These are phyloP conservation scores for Mustela lutreola DNA, from an alignment of 2,113 vertebrate genomes.

Conservation along the genomic window DNA sequence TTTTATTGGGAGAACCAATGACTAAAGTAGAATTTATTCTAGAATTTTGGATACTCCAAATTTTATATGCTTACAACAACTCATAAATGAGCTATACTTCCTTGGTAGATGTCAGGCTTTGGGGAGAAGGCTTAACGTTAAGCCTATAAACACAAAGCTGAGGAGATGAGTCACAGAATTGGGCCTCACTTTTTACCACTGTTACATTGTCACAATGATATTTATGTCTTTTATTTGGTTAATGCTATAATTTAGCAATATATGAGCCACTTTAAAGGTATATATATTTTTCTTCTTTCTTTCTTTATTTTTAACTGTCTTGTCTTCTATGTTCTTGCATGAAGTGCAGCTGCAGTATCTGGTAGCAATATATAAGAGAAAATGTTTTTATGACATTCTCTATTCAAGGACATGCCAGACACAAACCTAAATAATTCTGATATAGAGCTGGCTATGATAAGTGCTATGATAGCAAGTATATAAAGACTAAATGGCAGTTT, in stretches of 20 bases:
- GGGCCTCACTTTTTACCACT: not conserved
- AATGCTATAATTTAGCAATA: not conserved
- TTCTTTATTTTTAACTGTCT: conserved; percentile 20
- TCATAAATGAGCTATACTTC: not conserved
- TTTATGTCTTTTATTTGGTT: conserved; percentile 28
- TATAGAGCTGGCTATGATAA: not conserved
- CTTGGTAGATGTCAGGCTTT: not conserved
- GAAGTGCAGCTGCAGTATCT: not conserved
- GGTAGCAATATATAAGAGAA: not conserved
- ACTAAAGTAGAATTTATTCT: not conserved
- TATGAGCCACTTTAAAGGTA: not conserved
- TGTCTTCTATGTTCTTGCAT: not conserved
- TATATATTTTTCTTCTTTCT: not conserved
- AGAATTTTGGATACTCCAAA: not conserved
- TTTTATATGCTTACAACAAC: not conserved
- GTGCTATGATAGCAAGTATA: not conserved
- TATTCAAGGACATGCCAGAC: conserved; percentile 28
- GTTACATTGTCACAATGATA: not conserved
- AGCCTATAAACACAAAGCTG: not conserved
- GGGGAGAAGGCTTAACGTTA: not conserved
- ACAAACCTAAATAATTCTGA: conserved; percentile 8
- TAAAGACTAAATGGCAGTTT: conserved; percentile 14
- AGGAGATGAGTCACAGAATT: not conserved
- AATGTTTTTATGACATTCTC: conserved; percentile 11
- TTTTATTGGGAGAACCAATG: not conserved